These are phyloP conservation scores for Thrips palmi DNA, from an alignment of 1,140 invertebrate species.

Conservation along the genomic window DNA sequence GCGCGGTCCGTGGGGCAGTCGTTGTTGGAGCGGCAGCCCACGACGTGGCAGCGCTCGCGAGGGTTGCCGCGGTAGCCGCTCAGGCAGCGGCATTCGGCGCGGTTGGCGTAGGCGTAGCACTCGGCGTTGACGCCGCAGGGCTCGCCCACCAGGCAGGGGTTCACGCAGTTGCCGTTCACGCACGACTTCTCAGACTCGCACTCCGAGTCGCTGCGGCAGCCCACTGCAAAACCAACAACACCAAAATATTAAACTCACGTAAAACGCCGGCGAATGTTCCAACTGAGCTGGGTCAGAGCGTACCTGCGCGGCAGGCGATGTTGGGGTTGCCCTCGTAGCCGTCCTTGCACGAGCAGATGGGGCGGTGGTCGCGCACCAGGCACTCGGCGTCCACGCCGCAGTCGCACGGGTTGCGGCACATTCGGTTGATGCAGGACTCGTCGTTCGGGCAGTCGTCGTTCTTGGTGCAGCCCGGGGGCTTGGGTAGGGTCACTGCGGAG, in stretches of 20 bases:
- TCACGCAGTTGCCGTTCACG: conserved; percentile 65
- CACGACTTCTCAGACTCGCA: conserved; percentile 64
- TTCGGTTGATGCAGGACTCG: conserved; percentile 66
- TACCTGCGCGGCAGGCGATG: conserved; percentile 43
- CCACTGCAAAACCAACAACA: conserved; percentile 27
- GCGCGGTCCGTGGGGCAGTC: conserved; percentile 71
- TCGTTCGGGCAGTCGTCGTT: conserved; percentile 58
- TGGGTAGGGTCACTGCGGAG: conserved; percentile 35
- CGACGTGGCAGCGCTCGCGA: conserved; percentile 47
- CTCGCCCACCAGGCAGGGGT: conserved; percentile 57
- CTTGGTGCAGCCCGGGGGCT: conserved; percentile 47
- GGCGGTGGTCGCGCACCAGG: conserved; percentile 60
- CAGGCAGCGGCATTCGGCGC: conserved; percentile 57
- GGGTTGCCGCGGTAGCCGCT: conserved; percentile 67
- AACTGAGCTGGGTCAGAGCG: conserved; percentile 6
- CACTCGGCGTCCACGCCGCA: conserved; percentile 73
- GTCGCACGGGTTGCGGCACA: conserved; percentile 71
- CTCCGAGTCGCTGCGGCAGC: conserved; percentile 58
- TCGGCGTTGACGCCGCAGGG: conserved; percentile 71
- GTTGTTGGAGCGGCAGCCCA: conserved; percentile 74
- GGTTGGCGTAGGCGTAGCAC: conserved; percentile 55
- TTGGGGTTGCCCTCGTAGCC: conserved; percentile 75
- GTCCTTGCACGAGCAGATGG: conserved; percentile 64
- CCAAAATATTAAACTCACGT: too few relatives aligned
- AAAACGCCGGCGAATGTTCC: conserved; percentile 1